phyloP scores from a whole-genome alignment of 2,797 vertebrate species.

The Falco peregrinus region DNA sequence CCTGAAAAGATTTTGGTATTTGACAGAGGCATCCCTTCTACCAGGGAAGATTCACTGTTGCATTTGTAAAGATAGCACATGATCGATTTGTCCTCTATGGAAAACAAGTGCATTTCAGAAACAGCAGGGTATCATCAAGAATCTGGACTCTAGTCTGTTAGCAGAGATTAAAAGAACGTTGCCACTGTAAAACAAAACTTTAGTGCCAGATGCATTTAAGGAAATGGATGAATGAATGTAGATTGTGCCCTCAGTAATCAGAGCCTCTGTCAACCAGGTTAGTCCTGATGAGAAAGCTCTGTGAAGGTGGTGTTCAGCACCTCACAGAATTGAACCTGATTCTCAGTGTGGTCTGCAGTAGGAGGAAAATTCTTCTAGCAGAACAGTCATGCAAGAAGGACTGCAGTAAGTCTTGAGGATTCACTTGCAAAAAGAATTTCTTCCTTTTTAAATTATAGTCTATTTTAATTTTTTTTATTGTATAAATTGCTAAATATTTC shows the following conservation, averaged over 20 bases:
- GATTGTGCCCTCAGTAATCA: background rate
- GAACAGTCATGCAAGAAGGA: background rate
- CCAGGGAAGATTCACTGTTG: background rate
- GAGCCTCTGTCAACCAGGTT: background rate
- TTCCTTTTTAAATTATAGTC: background rate
- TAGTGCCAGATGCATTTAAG: background rate
- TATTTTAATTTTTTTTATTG: background rate
- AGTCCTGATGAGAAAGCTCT: background rate
- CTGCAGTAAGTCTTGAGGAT: background rate
- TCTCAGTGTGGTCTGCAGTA: background rate
- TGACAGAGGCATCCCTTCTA: background rate
- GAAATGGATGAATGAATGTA: background rate
- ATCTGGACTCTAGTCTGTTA: background rate
- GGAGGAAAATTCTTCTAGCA: background rate
- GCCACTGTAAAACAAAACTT: background rate
- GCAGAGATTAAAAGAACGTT: background rate
- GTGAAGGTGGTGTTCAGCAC: background rate
- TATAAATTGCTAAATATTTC: background rate
- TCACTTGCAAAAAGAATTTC: background rate
- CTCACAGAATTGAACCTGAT: background rate
- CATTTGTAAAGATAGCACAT: background rate
- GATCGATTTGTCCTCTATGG: background rate
- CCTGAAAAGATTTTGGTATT: background rate
- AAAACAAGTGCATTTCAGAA: background rate
- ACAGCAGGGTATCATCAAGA: background rate